These are phyloP conservation scores for Drosophila tristis DNA, from an alignment of 1,140 invertebrate genomes.

Conservation along the genomic window DNA sequence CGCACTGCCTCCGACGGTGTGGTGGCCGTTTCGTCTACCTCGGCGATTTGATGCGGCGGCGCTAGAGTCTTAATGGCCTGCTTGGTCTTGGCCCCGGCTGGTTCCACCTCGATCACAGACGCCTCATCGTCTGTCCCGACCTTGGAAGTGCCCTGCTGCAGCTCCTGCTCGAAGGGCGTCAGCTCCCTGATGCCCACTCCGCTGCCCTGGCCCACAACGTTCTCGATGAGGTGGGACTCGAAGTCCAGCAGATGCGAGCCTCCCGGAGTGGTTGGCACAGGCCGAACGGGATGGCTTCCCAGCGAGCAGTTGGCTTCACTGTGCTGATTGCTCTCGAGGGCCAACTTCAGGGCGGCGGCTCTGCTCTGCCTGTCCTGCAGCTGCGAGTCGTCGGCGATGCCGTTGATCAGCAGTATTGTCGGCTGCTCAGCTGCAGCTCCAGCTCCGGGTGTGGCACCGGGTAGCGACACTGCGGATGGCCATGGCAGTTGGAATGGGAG, in stretches of 20 bases:
- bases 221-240: constrained; percentile 82
- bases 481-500: no score
- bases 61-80: constrained; percentile 60
- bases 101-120: constrained; percentile 78
- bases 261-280: constrained; percentile 56
- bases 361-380: constrained; percentile 41
- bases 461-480: constrained; percentile 73
- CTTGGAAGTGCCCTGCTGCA: constrained; percentile 71
- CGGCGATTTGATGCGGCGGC: constrained; percentile 67
- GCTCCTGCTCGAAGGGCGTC: constrained; percentile 72
- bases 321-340: constrained; percentile 51
- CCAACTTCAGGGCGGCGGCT: constrained; percentile 50
- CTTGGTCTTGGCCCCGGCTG: constrained; percentile 64
- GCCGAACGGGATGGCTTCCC: background rate
- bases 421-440: constrained; percentile 65
- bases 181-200: constrained; percentile 79
- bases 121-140: constrained; percentile 56
- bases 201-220: constrained; percentile 51
- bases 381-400: constrained; percentile 60
- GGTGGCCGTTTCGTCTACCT: constrained; percentile 64
- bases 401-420: constrained; percentile 80
- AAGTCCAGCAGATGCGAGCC: constrained; percentile 76
- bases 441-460: constrained; percentile 74
- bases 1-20: constrained; percentile 49
- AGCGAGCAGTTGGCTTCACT: constrained; percentile 20